Percentiles rank a stretch among this genome's conserved stretches.
Evolutionary conservation across 2,797 vertebrate genomes (phyloP).

Genomic region (Lagorchestes hirsutus): DNA sequence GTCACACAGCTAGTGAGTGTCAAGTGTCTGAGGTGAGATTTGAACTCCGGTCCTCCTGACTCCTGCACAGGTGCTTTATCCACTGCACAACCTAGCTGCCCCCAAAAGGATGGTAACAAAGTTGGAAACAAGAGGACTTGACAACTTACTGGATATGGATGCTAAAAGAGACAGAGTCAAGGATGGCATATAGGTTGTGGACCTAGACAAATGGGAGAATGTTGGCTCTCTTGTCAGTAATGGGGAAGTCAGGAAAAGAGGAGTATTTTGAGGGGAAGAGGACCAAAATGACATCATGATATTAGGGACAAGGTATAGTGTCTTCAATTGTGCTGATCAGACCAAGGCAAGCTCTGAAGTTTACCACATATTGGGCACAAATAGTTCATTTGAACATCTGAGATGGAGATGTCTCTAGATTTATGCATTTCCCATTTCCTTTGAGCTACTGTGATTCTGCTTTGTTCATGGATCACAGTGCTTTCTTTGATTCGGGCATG

Average conservation of each 20-base stretch:
- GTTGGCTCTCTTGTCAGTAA: neutral
- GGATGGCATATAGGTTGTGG: neutral
- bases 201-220: neutral
- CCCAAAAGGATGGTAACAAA: no score
- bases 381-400: neutral
- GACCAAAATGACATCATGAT: neutral
- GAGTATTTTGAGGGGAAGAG: neutral
- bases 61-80: no score
- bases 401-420: neutral
- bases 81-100: no score
- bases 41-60: no score
- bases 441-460: neutral
- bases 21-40: no score
- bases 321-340: neutral
- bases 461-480: neutral
- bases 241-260: neutral
- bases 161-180: neutral
- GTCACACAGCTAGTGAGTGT: no score
- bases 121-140: neutral
- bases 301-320: neutral
- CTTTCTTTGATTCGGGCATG: neutral
- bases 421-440: neutral
- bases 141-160: neutral
- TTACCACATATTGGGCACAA: neutral
- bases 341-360: neutral